Conservation (phyloP, 2,113 vertebrate species). For the Cololabis saira region DNA sequence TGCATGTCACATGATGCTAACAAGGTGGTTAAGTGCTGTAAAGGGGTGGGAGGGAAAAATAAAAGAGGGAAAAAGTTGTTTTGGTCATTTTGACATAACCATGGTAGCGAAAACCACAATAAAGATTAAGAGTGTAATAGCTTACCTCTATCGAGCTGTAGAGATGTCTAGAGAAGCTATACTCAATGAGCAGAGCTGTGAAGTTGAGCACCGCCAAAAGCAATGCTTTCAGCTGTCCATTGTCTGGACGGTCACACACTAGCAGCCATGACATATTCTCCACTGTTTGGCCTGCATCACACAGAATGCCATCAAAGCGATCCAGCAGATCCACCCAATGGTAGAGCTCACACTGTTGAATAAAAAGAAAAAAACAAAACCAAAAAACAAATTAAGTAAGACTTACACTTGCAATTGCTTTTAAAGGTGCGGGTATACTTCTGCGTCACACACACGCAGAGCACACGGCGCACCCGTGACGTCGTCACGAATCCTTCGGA, state of each 20-base stretch:
- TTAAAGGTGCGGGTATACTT: too few species aligned
- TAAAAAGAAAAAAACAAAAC: background rate
- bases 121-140: background rate
- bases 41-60: background rate
- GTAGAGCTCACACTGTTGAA: slow-evolving; percentile 92
- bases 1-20: slow-evolving; percentile 98
- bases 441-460: too few species aligned
- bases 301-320: slow-evolving; percentile 94
- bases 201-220: slow-evolving; percentile 95
- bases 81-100: background rate
- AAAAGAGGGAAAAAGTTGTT: slow-evolving; percentile 28
- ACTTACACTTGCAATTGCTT: background rate
- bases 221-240: slow-evolving; percentile 91
- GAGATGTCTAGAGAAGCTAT: slow-evolving; percentile 96
- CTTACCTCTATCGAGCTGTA: slow-evolving; percentile 98
- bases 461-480: too few species aligned
- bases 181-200: slow-evolving; percentile 95
- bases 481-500: too few species aligned
- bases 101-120: background rate
- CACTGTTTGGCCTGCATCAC: slow-evolving; percentile 94
- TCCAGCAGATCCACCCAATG: slow-evolving; percentile 98
- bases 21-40: slow-evolving; percentile 93
- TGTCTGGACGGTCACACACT: slow-evolving; percentile 92
- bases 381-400: background rate
- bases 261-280: slow-evolving; percentile 97